These are phyloP conservation scores for Campoplex capitator DNA, from an alignment of 2,888 invertebrate species.

Conservation along the genomic window DNA sequence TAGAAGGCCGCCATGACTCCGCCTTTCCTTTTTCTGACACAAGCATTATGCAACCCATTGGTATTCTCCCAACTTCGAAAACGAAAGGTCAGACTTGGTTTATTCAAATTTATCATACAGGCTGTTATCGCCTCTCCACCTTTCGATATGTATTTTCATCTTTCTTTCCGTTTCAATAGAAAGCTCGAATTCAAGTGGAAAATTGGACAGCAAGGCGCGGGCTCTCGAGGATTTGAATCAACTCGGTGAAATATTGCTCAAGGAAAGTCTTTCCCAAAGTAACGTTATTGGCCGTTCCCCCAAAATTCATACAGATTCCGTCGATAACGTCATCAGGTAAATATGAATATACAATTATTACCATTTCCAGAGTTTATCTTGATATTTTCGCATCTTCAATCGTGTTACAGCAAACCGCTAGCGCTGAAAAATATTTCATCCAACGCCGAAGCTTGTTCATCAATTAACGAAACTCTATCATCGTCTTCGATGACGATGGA, in stretches of 20 bases:
- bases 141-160: background rate
- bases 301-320: conserved; percentile 84
- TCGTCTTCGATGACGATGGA: background rate
- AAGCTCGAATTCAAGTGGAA: conserved; percentile 69
- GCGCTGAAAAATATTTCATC: background rate
- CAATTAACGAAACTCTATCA: background rate
- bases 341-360: background rate
- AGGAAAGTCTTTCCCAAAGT: conserved; percentile 87
- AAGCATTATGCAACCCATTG: conserved; percentile 80
- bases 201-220: conserved; percentile 84
- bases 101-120: background rate
- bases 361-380: background rate
- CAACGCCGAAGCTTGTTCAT: background rate
- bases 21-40: conserved; percentile 74
- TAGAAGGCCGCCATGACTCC: conserved; percentile 61
- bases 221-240: conserved; percentile 92
- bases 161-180: conserved; percentile 56
- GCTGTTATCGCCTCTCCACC: too few species aligned
- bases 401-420: background rate
- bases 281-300: conserved; percentile 70
- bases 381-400: background rate
- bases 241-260: conserved; percentile 92
- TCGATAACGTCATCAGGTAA: conserved; percentile 69
- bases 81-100: conserved; percentile 49
- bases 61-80: conserved; percentile 67